Conservation (phyloP, 2,888 invertebrate genomes). For the Bhutanitis thaidina region DNA sequence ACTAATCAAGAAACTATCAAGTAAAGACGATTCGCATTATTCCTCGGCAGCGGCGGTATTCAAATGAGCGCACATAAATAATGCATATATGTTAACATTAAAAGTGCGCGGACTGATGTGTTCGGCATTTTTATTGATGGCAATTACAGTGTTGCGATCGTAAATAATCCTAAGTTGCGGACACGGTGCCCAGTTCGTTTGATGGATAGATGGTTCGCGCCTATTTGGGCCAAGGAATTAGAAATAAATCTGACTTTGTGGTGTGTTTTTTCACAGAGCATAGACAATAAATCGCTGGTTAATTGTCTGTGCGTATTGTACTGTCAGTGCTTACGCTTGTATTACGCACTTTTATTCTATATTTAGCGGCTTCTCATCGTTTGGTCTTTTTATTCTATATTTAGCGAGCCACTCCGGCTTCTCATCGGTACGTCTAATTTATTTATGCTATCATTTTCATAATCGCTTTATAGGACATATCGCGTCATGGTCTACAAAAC, state of each 20-base stretch:
- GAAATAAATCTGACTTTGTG: background rate
- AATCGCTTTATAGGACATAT: too few species aligned
- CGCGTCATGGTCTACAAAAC: too few species aligned
- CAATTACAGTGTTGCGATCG: conserved; percentile 31
- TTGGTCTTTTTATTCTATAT: too few species aligned
- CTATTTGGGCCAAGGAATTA: conserved; percentile 12
- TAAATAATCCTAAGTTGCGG: conserved; percentile 24
- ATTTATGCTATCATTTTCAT: too few species aligned
- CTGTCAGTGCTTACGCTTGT: too few species aligned
- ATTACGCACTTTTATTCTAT: too few species aligned
- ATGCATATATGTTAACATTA: conserved; percentile 32
- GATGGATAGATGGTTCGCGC: conserved; percentile 8
- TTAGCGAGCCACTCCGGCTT: too few species aligned
- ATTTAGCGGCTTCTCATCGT: too few species aligned
- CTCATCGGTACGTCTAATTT: too few species aligned
- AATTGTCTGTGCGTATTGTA: too few species aligned
- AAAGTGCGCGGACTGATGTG: conserved; percentile 33
- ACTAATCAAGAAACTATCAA: conserved; percentile 12
- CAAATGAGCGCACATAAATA: conserved; percentile 29
- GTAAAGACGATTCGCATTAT: conserved; percentile 14
- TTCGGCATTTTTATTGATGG: conserved; percentile 34
- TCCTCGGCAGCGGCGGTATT: conserved; percentile 14
- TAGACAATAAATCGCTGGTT: background rate
- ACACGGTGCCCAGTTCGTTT: conserved; percentile 4
- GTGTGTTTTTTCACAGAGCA: background rate